Conservation (phyloP, 2,888 invertebrate genomes). For the Osedax fenrisi region DNA sequence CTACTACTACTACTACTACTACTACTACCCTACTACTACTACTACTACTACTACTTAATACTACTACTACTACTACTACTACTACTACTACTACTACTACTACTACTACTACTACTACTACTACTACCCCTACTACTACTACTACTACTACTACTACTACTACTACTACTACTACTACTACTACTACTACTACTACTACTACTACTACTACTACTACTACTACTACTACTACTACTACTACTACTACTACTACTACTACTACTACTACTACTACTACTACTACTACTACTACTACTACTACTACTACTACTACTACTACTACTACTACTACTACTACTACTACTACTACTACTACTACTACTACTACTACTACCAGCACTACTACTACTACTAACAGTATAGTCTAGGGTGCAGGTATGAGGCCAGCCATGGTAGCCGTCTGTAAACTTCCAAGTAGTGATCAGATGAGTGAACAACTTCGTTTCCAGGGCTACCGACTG, state of each 20-base stretch:
- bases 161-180: slow-evolving; percentile 16
- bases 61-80: slow-evolving; percentile 4
- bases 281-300: slow-evolving; percentile 7
- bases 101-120: background rate
- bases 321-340: slow-evolving; percentile 10
- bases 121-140: background rate
- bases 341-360: slow-evolving; percentile 10
- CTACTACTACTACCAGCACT: slow-evolving; percentile 1
- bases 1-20: slow-evolving; percentile 15
- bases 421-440: slow-evolving; percentile 64
- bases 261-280: slow-evolving; percentile 8
- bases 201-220: slow-evolving; percentile 18
- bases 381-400: slow-evolving; percentile 55
- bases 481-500: slow-evolving; percentile 78
- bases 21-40: background rate
- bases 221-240: slow-evolving; percentile 12
- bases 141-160: slow-evolving; percentile 17
- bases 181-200: slow-evolving; percentile 19
- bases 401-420: slow-evolving; percentile 76
- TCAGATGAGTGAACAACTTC: slow-evolving; percentile 70
- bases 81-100: background rate
- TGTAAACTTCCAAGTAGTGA: slow-evolving; percentile 81
- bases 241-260: slow-evolving; percentile 16
- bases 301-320: slow-evolving; percentile 5
- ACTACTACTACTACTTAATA: slow-evolving; percentile 1